Evolutionary conservation across 1,140 invertebrate genomes (phyloP).

Genomic region (Drosophila carrolli): DNA sequence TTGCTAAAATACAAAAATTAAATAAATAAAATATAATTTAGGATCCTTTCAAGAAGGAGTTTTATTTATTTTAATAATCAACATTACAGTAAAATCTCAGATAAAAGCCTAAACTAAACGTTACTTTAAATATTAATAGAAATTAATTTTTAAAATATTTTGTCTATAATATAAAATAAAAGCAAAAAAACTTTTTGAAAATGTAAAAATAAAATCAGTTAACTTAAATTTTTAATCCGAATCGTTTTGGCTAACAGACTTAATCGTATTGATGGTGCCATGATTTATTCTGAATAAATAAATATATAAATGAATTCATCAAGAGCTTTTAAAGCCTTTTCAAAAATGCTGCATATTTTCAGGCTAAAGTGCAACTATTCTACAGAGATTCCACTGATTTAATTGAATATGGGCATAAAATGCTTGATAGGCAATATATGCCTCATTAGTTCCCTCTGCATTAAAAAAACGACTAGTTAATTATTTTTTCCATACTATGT

Average conservation of each 20-base stretch:
- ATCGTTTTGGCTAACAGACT: constrained; percentile 1
- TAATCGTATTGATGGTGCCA: constrained; percentile 2
- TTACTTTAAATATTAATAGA: too few species aligned
- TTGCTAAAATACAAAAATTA: constrained; percentile 24
- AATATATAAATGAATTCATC: constrained; percentile 5
- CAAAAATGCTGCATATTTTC: constrained; percentile 27
- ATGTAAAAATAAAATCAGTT: background rate
- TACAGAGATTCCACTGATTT: constrained; percentile 16
- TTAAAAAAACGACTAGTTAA: constrained; percentile 40
- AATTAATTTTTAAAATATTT: too few species aligned
- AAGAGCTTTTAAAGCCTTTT: constrained; percentile 7
- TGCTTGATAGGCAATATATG: constrained; percentile 39
- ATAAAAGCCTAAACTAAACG: too few species aligned
- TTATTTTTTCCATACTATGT: constrained; percentile 37
- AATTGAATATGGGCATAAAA: constrained; percentile 32
- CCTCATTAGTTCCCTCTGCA: constrained; percentile 37
- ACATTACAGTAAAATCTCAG: too few species aligned
- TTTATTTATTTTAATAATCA: background rate
- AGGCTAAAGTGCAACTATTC: constrained; percentile 8
- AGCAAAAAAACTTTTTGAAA: too few species aligned
- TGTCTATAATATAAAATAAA: too few species aligned
- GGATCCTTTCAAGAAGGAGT: background rate
- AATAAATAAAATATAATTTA: constrained; percentile 5
- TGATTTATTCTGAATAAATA: constrained; percentile 1
- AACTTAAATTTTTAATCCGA: background rate